Base-by-base conservation (phyloP, 2,113 vertebrate genomes). In the Pteronura brasiliensis region DNA sequence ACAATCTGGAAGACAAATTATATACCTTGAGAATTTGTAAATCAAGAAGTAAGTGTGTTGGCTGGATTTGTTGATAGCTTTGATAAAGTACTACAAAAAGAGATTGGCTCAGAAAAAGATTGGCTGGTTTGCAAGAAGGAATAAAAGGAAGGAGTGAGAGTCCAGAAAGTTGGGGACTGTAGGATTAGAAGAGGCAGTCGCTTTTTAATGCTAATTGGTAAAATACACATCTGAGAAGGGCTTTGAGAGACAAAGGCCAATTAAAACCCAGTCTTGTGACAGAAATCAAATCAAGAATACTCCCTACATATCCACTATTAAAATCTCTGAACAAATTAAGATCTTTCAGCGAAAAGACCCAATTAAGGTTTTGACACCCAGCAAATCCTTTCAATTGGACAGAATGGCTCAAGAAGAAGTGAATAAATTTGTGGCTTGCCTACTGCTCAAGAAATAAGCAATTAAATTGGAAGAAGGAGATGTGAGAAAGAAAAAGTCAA, bases 261-360 rank as follows among this genome's bases (percentile, higher is more conserved):
- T 95, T 96, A 97, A 96, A 97, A 85, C 23, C 12, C 39, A 86
- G 42, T 27, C 71, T 85, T 91, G 34, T 89, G 71, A 74, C 77
- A 96, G 72, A 95, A 97, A 93, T 85, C 36, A 91, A 92, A 96
- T 88, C 93, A 97, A 93, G 57, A 63, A 31, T 94, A 88, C 71
- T 44, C 14, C 23, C 8, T 77, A 25, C 39, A 94, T 83, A 87
- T 49, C 14, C 65, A 88, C 42, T 77, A 85, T 92, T 93, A 89
- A 93, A 96, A 86, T 86, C 85, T 91, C 42, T 42, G 57, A 81
- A 95, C 42, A 95, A 96, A 98, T 96, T 87, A 98, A 88, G 77
- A 84, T 88, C 15, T 96, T 95, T 77, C 90, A 93, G 87, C 76
- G 76, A 88, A 39, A 89, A 96, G 29, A 74, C n/a, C 77, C 86